Evolutionary conservation across 2,888 invertebrate genomes (phyloP), one percentile per base, ranked within the genome.

Genomic region (Uropetala carovei): DNA sequence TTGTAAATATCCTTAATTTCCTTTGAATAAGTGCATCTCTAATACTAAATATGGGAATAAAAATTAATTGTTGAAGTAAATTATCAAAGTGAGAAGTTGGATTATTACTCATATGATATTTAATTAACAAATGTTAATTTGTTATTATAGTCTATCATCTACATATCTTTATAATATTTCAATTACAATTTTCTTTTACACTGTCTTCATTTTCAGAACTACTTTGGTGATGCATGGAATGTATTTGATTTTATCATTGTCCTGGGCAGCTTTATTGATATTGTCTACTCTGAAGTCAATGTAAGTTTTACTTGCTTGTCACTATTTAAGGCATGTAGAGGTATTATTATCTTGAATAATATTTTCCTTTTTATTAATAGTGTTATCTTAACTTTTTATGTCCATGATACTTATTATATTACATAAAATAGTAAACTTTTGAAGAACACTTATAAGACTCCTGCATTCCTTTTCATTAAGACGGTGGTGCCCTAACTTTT

Each of bases 191-290:
- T 68, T 93, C 56, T 68, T 68, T 92, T 59, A 82, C 64, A 92
- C 89, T 89, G 92, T 93, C 59, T 94, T 93, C 92, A 93, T 94
- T 43, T 94, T 92, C 95, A 99, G 98, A 99, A 99, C 95, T 99
- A 99, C 95, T 99, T 99, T 94, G 98, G 99, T 59, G 99, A 99
- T 95, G 98, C 99, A 27, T 99, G 99, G 99, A 99, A 99, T 95
- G 98, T 98, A 4, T 99, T 99, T 95, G 99, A 99, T 96, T 99
- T 99, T 95, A 98, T 99, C 94, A 99, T 99, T 94, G 99, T 99
- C 8, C 96, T 99, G 93, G 99, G 99, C 94, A 99, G 99, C 95
- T 99, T 99, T 95, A 98, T 99, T 94, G 99, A 99, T 95, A 99
- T 99, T 94, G 99, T 99, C 68, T 99, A 98, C 95, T 98, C 99